Conservation (phyloP, 2,113 vertebrate genomes). For the Semnopithecus entellus region DNA sequence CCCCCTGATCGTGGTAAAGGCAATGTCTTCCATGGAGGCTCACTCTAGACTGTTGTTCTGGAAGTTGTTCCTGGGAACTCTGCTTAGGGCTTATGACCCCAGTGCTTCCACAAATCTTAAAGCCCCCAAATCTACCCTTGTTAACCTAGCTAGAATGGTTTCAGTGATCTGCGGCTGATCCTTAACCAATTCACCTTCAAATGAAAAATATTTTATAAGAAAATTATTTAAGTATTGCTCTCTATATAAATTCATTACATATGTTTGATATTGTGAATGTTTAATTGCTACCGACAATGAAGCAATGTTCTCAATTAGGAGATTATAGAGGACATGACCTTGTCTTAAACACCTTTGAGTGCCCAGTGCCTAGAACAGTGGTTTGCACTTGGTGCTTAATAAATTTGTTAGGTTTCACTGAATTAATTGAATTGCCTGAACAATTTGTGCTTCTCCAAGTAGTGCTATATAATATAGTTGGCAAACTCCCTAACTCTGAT, state of each 20-base stretch:
- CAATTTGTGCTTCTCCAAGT: constrained; percentile 47
- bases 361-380: not conserved
- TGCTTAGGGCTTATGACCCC: not conserved
- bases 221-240: not conserved
- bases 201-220: not conserved
- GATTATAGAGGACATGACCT: not conserved
- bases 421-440: constrained; percentile 58
- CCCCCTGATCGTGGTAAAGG: not conserved
- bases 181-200: not conserved
- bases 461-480: constrained; percentile 54
- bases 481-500: constrained; percentile 38
- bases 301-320: not conserved
- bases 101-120: not conserved
- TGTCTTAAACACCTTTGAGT: not conserved
- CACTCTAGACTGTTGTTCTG: not conserved
- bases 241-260: not conserved
- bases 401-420: constrained; percentile 15
- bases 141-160: not conserved
- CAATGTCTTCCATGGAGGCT: not conserved
- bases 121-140: not conserved
- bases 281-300: not conserved
- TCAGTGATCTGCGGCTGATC: not conserved
- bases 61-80: too few species aligned
- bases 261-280: not conserved
- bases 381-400: constrained; percentile 5